Evolutionary conservation across 2,797 vertebrate genomes (phyloP).

Genomic region (Distichodus sexfasciatus): DNA sequence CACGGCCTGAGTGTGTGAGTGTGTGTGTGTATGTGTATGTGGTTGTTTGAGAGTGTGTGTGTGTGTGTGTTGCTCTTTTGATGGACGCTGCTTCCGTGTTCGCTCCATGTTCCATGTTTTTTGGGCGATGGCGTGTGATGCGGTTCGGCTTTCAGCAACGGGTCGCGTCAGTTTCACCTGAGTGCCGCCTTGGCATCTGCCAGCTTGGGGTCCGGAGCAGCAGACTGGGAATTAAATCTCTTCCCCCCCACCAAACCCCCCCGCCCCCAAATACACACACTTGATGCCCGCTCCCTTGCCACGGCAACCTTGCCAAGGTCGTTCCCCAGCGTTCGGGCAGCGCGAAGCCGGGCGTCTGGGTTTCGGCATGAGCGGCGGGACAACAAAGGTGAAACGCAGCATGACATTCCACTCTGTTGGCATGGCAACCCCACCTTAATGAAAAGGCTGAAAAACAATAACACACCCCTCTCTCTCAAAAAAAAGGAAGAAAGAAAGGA

Average conservation of each 20-base stretch:
- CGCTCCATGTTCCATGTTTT: not conserved
- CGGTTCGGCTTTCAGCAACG: not conserved
- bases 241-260: slow-evolving; percentile 11
- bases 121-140: not conserved
- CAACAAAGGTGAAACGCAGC: slow-evolving; percentile 83
- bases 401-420: slow-evolving; percentile 83
- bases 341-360: slow-evolving; percentile 79
- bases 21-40: too few species aligned
- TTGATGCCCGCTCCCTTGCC: too few species aligned
- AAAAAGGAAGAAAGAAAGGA: slow-evolving; percentile 32
- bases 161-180: slow-evolving; percentile 73
- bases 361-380: slow-evolving; percentile 71
- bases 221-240: slow-evolving; percentile 63
- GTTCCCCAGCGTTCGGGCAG: slow-evolving; percentile 51
- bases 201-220: slow-evolving; percentile 70
- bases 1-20: too few species aligned
- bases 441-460: slow-evolving; percentile 73
- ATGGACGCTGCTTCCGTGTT: not conserved
- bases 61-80: too few species aligned
- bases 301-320: slow-evolving; percentile 79
- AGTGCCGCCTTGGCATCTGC: slow-evolving; percentile 74
- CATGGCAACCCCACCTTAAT: slow-evolving; percentile 80
- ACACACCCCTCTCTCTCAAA: slow-evolving; percentile 56
- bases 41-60: too few species aligned
- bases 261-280: too few species aligned